Conservation (phyloP, 2,888 invertebrate species). For the Andricus curvator region DNA sequence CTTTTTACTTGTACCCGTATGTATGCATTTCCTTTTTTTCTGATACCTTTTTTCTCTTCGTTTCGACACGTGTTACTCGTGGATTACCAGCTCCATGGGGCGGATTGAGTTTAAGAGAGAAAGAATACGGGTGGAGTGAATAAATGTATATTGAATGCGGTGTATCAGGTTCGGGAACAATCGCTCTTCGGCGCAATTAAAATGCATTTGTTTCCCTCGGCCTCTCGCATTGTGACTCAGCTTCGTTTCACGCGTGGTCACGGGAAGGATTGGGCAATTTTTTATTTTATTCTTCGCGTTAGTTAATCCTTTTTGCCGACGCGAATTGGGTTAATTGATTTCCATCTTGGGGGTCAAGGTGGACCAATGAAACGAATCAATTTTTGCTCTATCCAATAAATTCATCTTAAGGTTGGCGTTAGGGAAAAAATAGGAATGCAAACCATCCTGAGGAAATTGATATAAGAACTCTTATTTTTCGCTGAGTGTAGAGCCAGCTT, state of each 20-base stretch:
- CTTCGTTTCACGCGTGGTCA: slow-evolving; percentile 31
- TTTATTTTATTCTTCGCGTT: background rate
- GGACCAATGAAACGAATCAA: background rate
- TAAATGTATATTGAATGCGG: slow-evolving; percentile 48
- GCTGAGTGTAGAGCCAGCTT: background rate
- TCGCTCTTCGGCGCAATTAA: slow-evolving; percentile 50
- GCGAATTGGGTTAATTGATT: background rate
- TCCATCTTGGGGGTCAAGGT: background rate
- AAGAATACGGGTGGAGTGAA: slow-evolving; percentile 43
- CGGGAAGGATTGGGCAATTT: slow-evolving; percentile 1
- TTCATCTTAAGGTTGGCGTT: too few species aligned
- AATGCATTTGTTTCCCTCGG: slow-evolving; percentile 55
- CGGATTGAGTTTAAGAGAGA: slow-evolving; percentile 50
- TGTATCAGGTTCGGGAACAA: slow-evolving; percentile 50
- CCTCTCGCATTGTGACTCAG: slow-evolving; percentile 42
- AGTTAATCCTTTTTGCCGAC: background rate
- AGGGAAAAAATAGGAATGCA: too few species aligned
- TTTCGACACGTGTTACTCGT: slow-evolving; percentile 57
- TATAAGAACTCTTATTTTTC: slow-evolving; percentile 9
- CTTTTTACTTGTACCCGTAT: slow-evolving; percentile 40
- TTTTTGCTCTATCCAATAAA: background rate
- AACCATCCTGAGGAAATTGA: background rate
- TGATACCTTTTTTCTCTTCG: slow-evolving; percentile 47
- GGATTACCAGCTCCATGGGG: slow-evolving; percentile 61
- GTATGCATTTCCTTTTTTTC: slow-evolving; percentile 48